Evolutionary conservation across 35 echinoderm and acorn worm species (phyloP).

Genomic region (Holothuria glaberrima): DNA sequence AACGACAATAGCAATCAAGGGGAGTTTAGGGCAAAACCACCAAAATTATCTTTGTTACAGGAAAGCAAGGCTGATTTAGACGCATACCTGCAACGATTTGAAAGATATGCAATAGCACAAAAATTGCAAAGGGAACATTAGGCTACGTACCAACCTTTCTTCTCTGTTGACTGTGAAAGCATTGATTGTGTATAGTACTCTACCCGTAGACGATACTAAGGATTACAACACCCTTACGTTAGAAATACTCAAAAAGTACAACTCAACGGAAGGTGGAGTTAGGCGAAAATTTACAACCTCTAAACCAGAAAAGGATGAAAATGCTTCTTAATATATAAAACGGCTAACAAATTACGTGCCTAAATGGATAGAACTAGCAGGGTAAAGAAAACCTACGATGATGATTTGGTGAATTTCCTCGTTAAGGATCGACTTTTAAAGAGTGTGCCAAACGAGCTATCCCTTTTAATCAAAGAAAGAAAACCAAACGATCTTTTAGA

Average conservation of each 20-base stretch:
- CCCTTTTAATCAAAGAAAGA: not conserved
- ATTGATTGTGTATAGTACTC: not conserved
- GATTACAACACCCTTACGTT: not conserved
- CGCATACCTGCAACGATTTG: not conserved
- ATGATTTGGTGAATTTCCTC: not conserved
- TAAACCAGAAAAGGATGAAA: not conserved
- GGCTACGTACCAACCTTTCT: not conserved
- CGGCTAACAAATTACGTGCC: not conserved
- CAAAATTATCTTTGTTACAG: too few species aligned
- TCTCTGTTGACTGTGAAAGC: not conserved
- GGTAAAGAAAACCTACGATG: not conserved
- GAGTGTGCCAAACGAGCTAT: not conserved
- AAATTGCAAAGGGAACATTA: not conserved
- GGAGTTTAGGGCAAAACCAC: too few species aligned
- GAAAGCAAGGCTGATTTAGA: not conserved
- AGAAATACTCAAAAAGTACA: not conserved
- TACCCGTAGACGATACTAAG: not conserved
- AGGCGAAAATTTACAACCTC: not conserved
- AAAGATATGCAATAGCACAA: too few species aligned
- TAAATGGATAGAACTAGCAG: constrained; percentile 1
- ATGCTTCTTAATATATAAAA: not conserved
- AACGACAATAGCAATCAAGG: too few species aligned
- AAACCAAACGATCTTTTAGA: not conserved
- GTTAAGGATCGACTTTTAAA: not conserved
- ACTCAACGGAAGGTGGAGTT: not conserved